Evolutionary conservation across 2,888 invertebrate genomes (phyloP).

Genomic region (Xestobium rufovillosum): DNA sequence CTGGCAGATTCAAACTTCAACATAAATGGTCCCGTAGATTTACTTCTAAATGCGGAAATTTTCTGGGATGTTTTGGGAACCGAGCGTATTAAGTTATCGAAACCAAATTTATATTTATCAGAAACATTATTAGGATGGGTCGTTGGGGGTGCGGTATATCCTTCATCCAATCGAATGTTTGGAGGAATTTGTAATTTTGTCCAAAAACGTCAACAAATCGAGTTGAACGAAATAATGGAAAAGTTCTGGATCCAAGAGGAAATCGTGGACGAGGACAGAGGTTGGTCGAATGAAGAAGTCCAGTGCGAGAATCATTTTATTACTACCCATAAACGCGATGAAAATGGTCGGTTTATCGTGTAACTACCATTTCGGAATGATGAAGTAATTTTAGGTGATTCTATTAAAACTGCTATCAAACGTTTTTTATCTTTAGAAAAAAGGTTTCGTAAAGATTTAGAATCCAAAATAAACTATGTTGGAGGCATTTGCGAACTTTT

Average conservation of each 20-base stretch:
- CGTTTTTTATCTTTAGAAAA: too few relatives aligned
- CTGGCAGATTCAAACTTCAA: too few relatives aligned
- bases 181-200: conserved; percentile 4
- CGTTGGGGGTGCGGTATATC: conserved; percentile 3
- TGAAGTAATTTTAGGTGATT: too few relatives aligned
- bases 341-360: too few relatives aligned
- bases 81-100: conserved; percentile 5
- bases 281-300: conserved; percentile 1
- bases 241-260: conserved; percentile 7
- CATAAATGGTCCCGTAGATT: not conserved
- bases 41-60: conserved; percentile 4
- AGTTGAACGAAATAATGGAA: conserved; percentile 1
- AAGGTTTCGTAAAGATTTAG: too few relatives aligned
- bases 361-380: too few relatives aligned
- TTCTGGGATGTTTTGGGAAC: conserved; percentile 3
- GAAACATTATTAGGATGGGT: conserved; percentile 5
- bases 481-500: too few relatives aligned
- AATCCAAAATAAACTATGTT: too few relatives aligned
- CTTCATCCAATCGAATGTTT: not conserved
- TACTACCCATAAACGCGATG: conserved; percentile 3
- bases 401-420: too few relatives aligned
- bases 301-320: conserved; percentile 8
- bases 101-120: conserved; percentile 2
- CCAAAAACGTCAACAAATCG: not conserved
- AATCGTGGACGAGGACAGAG: not conserved